phyloP scores from a whole-genome alignment of 2,888 invertebrate species.

The Tachystola acroxantha region DNA sequence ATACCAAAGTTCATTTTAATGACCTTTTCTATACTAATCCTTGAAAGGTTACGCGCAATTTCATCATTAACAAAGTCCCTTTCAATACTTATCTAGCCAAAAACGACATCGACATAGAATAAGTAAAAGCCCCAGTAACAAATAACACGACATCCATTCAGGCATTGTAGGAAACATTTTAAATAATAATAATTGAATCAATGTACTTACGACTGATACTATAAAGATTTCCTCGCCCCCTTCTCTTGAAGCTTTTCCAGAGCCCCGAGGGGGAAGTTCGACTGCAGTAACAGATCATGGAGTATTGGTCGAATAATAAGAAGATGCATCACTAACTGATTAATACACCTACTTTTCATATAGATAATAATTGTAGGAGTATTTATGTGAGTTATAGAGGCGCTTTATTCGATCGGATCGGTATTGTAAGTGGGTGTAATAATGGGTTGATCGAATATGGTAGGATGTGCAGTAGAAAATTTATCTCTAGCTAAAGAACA shows the following conservation, averaged over 20 bases:
- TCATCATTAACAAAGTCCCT: no score
- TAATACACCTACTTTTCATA: conserved; percentile 45
- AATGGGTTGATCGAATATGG: conserved; percentile 2
- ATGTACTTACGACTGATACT: conserved; percentile 26
- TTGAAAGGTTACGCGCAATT: no score
- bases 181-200: conserved; percentile 76
- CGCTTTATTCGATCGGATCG: conserved; percentile 26
- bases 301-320: background rate
- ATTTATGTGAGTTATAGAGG: conserved; percentile 35
- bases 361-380: conserved; percentile 28
- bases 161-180: conserved; percentile 62
- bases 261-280: background rate
- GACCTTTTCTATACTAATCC: no score
- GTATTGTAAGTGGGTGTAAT: conserved; percentile 24
- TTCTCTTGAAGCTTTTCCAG: no score
- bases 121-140: conserved; percentile 62
- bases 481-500: no score
- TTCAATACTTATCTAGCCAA: conserved; percentile 31
- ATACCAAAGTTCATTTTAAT: no score
- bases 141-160: conserved; percentile 70
- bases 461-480: background rate
- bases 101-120: conserved; percentile 48
- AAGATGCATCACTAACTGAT: conserved; percentile 39
- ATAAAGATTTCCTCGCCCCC: no score
- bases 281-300: background rate